Conservation (phyloP, 2,113 vertebrate genomes). For the Artemisiospiza belli region DNA sequence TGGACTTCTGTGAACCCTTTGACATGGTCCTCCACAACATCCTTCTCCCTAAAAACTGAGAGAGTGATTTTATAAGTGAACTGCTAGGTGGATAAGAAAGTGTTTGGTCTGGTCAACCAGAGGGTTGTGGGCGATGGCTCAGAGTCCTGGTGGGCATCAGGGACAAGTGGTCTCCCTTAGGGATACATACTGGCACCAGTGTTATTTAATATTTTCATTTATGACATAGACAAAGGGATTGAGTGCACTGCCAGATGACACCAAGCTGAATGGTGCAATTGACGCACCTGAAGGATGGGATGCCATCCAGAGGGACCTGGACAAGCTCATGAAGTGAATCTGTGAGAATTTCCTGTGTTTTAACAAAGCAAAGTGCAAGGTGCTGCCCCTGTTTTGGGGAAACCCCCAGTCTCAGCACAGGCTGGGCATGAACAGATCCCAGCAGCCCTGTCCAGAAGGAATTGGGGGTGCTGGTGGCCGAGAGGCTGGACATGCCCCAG, state of each 20-base stretch:
- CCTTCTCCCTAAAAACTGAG: not conserved
- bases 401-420: fast-evolving
- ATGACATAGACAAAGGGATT: too few species aligned
- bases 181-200: fast-evolving
- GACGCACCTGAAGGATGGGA: not conserved
- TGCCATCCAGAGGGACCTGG: not conserved
- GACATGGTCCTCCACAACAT: not conserved
- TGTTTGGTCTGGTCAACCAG: not conserved
- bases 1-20: not conserved
- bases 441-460: fast-evolving
- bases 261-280: not conserved
- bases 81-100: not conserved
- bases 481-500: not conserved
- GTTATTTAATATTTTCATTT: not conserved
- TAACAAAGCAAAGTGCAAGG: not conserved
- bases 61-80: not conserved
- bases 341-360: not conserved
- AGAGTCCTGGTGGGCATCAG: fast-evolving
- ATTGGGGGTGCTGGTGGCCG: fast-evolving
- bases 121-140: not conserved
- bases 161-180: not conserved
- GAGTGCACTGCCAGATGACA: not conserved
- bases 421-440: not conserved
- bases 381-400: fast-evolving
- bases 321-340: too few species aligned